Evolutionary conservation across 2,113 vertebrate genomes (phyloP), one percentile per base, ranked within the genome.

Genomic region (Dipodomys ordii): DNA sequence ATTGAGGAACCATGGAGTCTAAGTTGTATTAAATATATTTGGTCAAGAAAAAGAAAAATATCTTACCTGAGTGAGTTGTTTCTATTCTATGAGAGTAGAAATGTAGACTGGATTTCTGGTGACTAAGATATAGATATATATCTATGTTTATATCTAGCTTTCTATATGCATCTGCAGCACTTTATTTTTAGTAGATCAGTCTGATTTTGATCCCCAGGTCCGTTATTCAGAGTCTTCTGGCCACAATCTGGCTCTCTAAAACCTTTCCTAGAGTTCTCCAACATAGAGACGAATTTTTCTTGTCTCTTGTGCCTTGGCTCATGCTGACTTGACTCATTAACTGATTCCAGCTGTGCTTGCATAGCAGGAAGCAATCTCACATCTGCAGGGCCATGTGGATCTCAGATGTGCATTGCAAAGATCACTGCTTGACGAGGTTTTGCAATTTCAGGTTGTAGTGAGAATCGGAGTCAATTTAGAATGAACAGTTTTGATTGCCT

Each of bases 201-300:
- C 83, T 97, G 96, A 97, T 97, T 94, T 93, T 74, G 85, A 79
- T 89, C 15, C 57, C 81, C 88, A 97, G 93, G 86, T 96, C 92
- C 81, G 82, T 78, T 32, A 65, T 91, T 83, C 57, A 68, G 82
- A 90, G 53, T 79, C 72, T 78, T 90, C n/a, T 28, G 89, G 64
- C 64, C 67, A n/a, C 82, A 92, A 2, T 91, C 88, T 94, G 87
- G 32, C 68, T 96, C 60, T 83, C 39, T n/a, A 28, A 28, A 90
- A 23, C 46, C 46, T 77, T 90, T 96, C 83, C 77, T 83, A 73
- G 78, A 53, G 39, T 92, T 96, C 83, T 94, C 83, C 57, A 69
- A 67, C 18, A 32, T 2, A 3, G 80, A 83, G 72, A 91, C 67
- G 57, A 93, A 93, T 44, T 2, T 96, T 96, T 97, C 78, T 64